Evolutionary conservation across 2,113 vertebrate genomes (phyloP), one percentile per base, ranked within the genome.

Genomic region (Phycodurus eques): DNA sequence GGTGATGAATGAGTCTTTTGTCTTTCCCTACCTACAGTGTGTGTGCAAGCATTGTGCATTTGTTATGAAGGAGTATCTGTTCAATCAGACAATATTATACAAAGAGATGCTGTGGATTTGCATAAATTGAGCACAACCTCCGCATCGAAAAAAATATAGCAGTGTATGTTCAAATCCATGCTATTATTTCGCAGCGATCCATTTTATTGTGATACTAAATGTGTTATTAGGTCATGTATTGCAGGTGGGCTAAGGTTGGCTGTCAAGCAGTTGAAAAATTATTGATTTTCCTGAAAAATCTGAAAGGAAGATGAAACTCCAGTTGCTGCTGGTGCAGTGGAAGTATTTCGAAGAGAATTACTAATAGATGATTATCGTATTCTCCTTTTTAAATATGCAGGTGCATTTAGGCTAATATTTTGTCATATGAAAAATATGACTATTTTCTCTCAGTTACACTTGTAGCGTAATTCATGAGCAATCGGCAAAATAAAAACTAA

Each of bases 1-100:
- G 79, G 75, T 83, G 83, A 88, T 79, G 79, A 84, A 87, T 80
- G 78, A 87, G 81, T 63, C 82, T 82, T 91, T 91, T 91, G 87
- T 91, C 87, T 88, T 83, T 75, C 75, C 74, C 59, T 70, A 83
- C 77, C 83, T 85, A 76, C 56, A 73, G 69, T 10, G 68, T 51
- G 44, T 67, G 49, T 73, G 75, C 72, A 79, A 69, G 78, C 85
- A 88, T 86, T 83, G 59, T 70, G 76, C 76, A 77, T 59, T 76
- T 63, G 71, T 43, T 64, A 66, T 9, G 59, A 61, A 61, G 59
- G 59, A 54, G 72, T 72, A 53, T 49, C 66, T 66, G 13, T 39
- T 77, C 68, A 15, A 83, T 87, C 80, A 81, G 79, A 88, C 78
- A 85, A 73, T 71, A 9, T 19, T 70, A 56, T 72, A 81, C 69